phyloP scores from a whole-genome alignment of 2,113 vertebrate genomes.

The Serilophus lunatus region DNA sequence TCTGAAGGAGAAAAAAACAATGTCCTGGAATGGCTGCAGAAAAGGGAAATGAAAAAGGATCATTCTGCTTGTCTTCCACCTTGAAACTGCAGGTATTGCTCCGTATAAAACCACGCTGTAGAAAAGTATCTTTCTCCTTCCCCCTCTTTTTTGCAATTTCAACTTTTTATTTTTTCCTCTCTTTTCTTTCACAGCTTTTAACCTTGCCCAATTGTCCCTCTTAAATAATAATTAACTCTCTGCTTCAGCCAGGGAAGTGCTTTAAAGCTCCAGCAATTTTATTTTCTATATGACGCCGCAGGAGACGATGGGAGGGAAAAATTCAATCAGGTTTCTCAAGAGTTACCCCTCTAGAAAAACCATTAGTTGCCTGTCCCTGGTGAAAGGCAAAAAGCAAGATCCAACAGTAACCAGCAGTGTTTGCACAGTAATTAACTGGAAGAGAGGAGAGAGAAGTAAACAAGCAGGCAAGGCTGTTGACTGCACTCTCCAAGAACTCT shows the following conservation, averaged over 20 bases:
- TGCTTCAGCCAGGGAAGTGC: background rate
- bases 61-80: background rate
- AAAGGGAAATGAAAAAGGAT: background rate
- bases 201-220: slow-evolving; percentile 44
- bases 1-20: background rate
- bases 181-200: slow-evolving; percentile 52
- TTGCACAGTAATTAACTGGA: background rate
- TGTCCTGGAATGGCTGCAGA: background rate
- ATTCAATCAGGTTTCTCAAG: background rate
- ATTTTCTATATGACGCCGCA: background rate
- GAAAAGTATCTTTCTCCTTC: background rate
- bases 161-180: background rate
- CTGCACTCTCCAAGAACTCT: background rate
- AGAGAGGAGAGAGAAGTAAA: background rate
- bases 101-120: background rate
- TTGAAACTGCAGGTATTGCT: background rate
- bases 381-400: background rate
- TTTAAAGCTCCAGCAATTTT: slow-evolving; percentile 52
- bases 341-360: background rate
- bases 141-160: background rate
- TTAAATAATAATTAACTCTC: slow-evolving; percentile 64
- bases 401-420: background rate
- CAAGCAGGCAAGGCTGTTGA: background rate
- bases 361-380: background rate
- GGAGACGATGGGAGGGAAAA: background rate